These are phyloP conservation scores for Colius striatus DNA, from an alignment of 2,113 vertebrate genomes.

Conservation along the genomic window DNA sequence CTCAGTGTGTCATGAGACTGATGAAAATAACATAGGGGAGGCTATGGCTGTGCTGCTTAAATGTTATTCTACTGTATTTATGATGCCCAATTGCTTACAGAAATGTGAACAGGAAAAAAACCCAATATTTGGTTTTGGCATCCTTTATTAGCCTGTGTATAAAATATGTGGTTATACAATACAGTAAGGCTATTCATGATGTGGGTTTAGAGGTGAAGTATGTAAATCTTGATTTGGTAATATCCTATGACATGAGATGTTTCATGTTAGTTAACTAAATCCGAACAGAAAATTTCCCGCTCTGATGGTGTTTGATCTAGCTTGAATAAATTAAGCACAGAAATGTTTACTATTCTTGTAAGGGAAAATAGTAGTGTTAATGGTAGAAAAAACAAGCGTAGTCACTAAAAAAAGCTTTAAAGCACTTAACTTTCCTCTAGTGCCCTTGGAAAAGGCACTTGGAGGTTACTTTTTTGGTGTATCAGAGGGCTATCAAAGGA, in stretches of 20 bases:
- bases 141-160: background rate
- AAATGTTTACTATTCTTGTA: background rate
- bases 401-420: background rate
- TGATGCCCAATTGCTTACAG: background rate
- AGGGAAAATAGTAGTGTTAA: background rate
- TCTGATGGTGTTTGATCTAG: background rate
- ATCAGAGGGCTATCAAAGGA: background rate
- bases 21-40: background rate
- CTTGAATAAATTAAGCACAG: background rate
- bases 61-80: background rate
- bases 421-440: background rate
- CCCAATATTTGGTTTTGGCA: background rate
- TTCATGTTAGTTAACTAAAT: background rate
- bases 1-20: conserved; percentile 35
- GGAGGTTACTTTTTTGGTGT: background rate
- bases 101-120: background rate
- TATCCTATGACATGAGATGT: background rate
- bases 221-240: background rate
- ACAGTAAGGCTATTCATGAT: background rate
- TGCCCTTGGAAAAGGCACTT: background rate
- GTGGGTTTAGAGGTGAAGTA: background rate
- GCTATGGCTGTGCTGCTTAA: conserved; percentile 3
- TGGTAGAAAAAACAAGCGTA: background rate
- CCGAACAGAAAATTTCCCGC: background rate
- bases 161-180: background rate